Conservation (phyloP, 2,888 invertebrate species). For the Drosophila merina region DNA sequence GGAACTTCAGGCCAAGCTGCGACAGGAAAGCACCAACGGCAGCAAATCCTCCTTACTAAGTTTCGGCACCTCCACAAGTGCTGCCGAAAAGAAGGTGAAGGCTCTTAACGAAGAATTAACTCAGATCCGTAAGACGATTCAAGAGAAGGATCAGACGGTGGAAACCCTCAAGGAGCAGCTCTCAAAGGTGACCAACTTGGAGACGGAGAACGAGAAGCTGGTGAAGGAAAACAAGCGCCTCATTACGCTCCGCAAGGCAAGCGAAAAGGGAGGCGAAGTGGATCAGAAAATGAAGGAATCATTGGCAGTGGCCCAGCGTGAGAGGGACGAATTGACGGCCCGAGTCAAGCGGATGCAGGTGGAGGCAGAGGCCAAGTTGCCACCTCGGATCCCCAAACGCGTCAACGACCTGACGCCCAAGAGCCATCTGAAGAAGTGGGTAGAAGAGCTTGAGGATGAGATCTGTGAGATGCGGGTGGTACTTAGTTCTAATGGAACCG, state of each 20-base stretch:
- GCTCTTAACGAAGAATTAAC: constrained; percentile 89
- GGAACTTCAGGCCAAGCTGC: constrained; percentile 90
- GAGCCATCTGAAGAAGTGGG: constrained; percentile 88
- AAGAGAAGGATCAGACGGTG: constrained; percentile 92
- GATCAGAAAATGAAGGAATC: constrained; percentile 86
- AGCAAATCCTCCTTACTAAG: constrained; percentile 61
- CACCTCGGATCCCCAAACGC: constrained; percentile 89
- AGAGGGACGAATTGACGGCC: constrained; percentile 87
- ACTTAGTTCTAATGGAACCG: constrained; percentile 82
- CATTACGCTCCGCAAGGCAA: constrained; percentile 85
- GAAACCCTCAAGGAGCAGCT: constrained; percentile 90
- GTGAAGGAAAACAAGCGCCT: constrained; percentile 89
- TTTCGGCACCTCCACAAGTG: constrained; percentile 58
- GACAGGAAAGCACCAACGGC: constrained; percentile 58
- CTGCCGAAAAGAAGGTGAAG: constrained; percentile 84
- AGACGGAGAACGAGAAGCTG: constrained; percentile 91
- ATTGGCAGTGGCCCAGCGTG: constrained; percentile 86
- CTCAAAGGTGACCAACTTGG: constrained; percentile 88
- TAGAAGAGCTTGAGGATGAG: constrained; percentile 94
- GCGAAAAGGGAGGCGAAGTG: constrained; percentile 82
- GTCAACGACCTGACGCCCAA: constrained; percentile 86
- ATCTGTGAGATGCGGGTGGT: constrained; percentile 86
- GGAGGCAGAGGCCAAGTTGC: constrained; percentile 87
- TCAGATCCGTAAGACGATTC: constrained; percentile 89
- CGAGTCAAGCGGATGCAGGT: constrained; percentile 88